Evolutionary conservation across 2,888 invertebrate genomes (phyloP), one percentile per base, ranked within the genome.

Genomic region (Pristionchus arcanus): DNA sequence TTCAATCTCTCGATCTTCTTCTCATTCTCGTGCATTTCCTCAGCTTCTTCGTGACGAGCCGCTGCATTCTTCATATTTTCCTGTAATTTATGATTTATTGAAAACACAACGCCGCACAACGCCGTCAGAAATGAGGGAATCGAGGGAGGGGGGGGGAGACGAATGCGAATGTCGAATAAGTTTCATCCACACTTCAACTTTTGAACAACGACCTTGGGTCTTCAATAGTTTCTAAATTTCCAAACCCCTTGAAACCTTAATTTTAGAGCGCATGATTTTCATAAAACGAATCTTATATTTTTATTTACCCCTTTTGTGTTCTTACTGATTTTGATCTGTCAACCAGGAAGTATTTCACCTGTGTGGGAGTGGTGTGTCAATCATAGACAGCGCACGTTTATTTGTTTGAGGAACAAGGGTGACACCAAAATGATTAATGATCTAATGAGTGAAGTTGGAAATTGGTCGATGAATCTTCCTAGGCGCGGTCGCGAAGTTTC

Each of bases 21-120:
- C 21, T 53, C 87, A 49, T 68, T 68, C 31, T 87, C 66, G 25
- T 87, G 87, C 42, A 53, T 49, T 87, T 68, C 68, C 28, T 87
- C 87, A 4, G 25, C 87, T 28, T 87, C 66, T 68, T 87, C 87
- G 25, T 87, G 66, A 53, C 87, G 87, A 31, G 87, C 53, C 11
- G 87, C 87, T 4, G 87, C 87, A 21, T 31, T 53, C 28, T 68
- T 66, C 34, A 87, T 87, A 28, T 55, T 87, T 42, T 87, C 87
- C 87, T 87, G 68, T 21, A 59, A 28, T 28, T 2, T 81, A 3
- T 4, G n/a, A 42, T 28, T 21, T 37, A 13, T 74, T n/a, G 3
- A 16, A 66, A 66, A n/a, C 9, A 42, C 42, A 42, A 42, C n/a
- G n/a, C n/a, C n/a, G n/a, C n/a, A n/a, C n/a, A n/a, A n/a, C n/a